A percentile compares a stretch with the other conserved stretches of the same genome.
Conservation (phyloP, 2,113 vertebrate genomes). For the Perca fluviatilis region DNA sequence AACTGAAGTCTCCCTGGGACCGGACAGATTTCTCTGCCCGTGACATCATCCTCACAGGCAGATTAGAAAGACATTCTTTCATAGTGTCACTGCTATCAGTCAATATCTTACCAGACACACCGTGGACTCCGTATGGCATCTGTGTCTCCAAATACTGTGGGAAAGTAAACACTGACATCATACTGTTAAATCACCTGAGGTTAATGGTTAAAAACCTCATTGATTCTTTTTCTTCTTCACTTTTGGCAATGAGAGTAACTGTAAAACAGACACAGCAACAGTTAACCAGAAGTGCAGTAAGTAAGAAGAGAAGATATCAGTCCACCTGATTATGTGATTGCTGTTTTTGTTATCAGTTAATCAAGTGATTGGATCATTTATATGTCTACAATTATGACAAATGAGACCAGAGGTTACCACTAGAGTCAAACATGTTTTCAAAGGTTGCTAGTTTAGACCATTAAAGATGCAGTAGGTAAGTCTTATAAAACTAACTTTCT, state of each 20-base stretch:
- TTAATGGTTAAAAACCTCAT: slow-evolving; percentile 29
- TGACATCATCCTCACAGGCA: slow-evolving; percentile 43
- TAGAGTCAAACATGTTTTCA: neutral
- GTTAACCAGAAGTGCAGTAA: neutral
- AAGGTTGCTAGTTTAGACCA: too few relatives aligned
- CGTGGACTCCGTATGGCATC: fast-evolving
- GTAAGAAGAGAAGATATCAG: neutral
- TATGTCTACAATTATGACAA: neutral
- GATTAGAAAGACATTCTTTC: slow-evolving; percentile 32
- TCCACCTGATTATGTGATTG: neutral
- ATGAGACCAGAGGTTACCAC: neutral
- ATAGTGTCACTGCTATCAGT: neutral
- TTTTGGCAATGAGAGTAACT: neutral
- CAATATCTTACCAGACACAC: neutral
- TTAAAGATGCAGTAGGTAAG: too few relatives aligned
- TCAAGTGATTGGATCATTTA: neutral
- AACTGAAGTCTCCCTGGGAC: slow-evolving; percentile 41
- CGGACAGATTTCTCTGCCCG: slow-evolving; percentile 6
- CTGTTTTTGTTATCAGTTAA: neutral
- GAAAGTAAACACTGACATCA: slow-evolving; percentile 51
- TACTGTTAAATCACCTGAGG: neutral
- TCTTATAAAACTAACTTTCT: too few relatives aligned
- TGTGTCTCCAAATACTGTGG: slow-evolving; percentile 22
- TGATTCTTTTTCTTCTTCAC: neutral
- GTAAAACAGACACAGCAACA: neutral